Evolutionary conservation across 2,888 invertebrate genomes (phyloP).

Genomic region (Parasteatoda lunata): DNA sequence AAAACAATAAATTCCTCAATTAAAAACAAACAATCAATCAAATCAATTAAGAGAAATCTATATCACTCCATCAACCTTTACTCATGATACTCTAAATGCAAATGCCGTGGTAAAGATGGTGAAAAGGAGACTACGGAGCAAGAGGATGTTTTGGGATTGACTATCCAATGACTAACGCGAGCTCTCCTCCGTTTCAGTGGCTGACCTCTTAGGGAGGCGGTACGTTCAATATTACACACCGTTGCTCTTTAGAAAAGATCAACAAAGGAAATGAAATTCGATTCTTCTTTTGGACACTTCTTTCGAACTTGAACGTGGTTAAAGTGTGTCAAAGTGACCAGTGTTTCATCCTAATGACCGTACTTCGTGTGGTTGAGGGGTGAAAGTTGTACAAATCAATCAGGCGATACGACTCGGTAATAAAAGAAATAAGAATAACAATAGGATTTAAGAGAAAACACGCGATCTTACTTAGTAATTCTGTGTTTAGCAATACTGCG

Average conservation of each 20-base stretch:
- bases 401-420: too few relatives aligned
- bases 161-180: slow-evolving; percentile 25
- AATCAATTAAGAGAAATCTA: background rate
- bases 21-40: background rate
- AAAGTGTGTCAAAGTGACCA: background rate
- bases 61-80: slow-evolving; percentile 17
- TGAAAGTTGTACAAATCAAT: too few relatives aligned
- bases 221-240: slow-evolving; percentile 11
- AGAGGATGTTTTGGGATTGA: slow-evolving; percentile 28
- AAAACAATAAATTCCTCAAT: too few relatives aligned
- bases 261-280: background rate
- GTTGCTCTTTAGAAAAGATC: background rate
- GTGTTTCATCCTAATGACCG: background rate
- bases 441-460: too few relatives aligned
- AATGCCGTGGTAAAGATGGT: slow-evolving; percentile 26
- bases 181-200: slow-evolving; percentile 9
- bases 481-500: too few relatives aligned
- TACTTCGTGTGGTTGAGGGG: too few relatives aligned
- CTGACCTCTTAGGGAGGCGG: slow-evolving; percentile 37
- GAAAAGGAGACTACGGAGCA: slow-evolving; percentile 7
- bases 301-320: background rate
- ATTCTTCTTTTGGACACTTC: background rate
- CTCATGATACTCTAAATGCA: slow-evolving; percentile 19
- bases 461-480: too few relatives aligned
- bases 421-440: too few relatives aligned